Percentiles rank a stretch among this genome's conserved stretches.
These are phyloP conservation scores for Trypoxylus dichotomus DNA, from an alignment of 1,140 invertebrate species.

Conservation along the genomic window DNA sequence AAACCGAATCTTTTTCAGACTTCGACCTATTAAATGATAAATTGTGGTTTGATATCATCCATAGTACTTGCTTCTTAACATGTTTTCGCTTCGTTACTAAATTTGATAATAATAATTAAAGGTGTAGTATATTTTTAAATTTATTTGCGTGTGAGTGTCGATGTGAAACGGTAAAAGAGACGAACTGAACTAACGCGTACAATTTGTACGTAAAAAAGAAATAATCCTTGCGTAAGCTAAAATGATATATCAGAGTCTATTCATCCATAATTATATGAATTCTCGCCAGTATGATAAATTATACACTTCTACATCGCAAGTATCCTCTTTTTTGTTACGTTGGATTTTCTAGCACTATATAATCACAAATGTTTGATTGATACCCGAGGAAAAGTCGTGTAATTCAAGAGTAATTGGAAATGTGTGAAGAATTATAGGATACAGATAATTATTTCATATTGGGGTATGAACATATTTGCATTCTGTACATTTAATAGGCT, in stretches of 20 bases:
- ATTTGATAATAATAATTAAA: not conserved
- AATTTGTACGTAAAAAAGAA: not conserved
- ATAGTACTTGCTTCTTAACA: no score
- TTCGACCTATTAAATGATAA: no score
- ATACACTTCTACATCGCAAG: not conserved
- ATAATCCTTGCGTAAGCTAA: not conserved
- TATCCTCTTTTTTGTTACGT: not conserved
- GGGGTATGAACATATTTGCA: not conserved
- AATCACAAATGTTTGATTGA: not conserved
- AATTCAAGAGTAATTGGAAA: not conserved
- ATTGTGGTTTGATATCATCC: no score
- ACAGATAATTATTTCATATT: not conserved
- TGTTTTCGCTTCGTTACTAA: not conserved
- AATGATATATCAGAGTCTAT: conserved; percentile 7
- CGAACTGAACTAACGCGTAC: not conserved
- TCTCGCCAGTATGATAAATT: not conserved
- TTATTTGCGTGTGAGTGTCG: not conserved
- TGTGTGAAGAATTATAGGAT: not conserved
- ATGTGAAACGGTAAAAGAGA: not conserved
- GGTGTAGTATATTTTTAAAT: not conserved
- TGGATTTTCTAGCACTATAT: not conserved
- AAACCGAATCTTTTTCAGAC: no score
- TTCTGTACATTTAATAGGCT: no score
- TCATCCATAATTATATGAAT: not conserved
- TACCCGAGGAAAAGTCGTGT: not conserved